Evolutionary conservation across 2,888 invertebrate genomes (phyloP).

Genomic region (Stenodema calcarata): DNA sequence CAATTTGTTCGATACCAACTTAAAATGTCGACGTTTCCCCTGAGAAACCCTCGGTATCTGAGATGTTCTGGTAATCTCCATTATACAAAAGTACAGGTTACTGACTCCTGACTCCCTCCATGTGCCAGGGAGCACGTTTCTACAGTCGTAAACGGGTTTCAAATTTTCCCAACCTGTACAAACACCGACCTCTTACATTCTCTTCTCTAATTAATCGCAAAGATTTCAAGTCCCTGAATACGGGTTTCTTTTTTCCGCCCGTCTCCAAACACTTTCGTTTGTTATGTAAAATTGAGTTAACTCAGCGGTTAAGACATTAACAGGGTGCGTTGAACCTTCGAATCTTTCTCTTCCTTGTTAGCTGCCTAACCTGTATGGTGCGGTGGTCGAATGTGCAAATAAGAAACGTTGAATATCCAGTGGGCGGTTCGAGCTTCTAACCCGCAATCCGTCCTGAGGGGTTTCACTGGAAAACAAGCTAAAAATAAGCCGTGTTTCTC

Average conservation of each 20-base stretch:
- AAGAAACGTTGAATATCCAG: not conserved
- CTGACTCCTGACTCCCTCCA: not conserved
- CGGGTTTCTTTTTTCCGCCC: constrained; percentile 12
- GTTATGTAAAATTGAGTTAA: constrained; percentile 18
- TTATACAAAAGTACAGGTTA: not conserved
- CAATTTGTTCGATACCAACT: no score
- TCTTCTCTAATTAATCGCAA: not conserved
- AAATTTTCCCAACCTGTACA: not conserved
- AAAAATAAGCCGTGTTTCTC: no score
- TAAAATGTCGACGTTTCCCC: not conserved
- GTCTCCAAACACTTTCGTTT: constrained; percentile 12
- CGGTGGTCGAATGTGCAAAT: not conserved
- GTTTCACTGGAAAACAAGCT: no score
- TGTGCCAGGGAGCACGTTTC: not conserved
- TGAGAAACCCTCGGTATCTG: no score
- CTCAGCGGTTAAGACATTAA: constrained; percentile 7
- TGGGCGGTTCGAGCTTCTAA: no score
- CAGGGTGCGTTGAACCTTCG: not conserved
- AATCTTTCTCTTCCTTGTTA: constrained; percentile 9
- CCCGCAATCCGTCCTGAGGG: no score
- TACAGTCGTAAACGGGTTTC: not conserved
- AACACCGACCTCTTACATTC: not conserved
- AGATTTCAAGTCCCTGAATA: not conserved
- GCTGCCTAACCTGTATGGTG: not conserved
- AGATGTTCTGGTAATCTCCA: no score